Conservation (phyloP, 2,888 invertebrate species). For the Andrena bicolor region DNA sequence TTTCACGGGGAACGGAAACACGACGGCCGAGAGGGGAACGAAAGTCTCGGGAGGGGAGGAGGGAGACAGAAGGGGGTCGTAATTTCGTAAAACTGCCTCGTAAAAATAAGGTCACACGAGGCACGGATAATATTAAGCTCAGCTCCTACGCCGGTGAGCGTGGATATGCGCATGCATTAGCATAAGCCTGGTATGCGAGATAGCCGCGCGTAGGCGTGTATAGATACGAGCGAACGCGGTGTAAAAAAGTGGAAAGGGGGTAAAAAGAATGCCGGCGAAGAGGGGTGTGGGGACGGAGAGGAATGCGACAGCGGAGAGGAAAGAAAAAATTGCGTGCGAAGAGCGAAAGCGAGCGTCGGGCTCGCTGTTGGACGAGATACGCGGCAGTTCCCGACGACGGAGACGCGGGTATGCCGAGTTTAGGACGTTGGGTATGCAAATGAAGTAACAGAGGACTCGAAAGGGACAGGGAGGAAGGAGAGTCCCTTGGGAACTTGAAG, state of each 20-base stretch:
- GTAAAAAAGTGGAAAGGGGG: slow-evolving; percentile 63
- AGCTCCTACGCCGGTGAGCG: slow-evolving; percentile 60
- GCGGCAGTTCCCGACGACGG: background rate
- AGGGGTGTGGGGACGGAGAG: background rate
- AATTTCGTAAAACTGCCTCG: slow-evolving; percentile 50
- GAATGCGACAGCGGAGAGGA: background rate
- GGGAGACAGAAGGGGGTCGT: slow-evolving; percentile 12
- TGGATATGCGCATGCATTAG: slow-evolving; percentile 69
- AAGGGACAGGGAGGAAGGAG: background rate
- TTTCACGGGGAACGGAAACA: background rate
- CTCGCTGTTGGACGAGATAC: slow-evolving; percentile 11
- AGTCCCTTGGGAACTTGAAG: background rate
- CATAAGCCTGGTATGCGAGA: slow-evolving; percentile 73
- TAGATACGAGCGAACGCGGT: slow-evolving; percentile 59
- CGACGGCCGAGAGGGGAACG: background rate
- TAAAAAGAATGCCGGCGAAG: slow-evolving; percentile 49
- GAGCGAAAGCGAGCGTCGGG: slow-evolving; percentile 4
- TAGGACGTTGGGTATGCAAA: slow-evolving; percentile 3
- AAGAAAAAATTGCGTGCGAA: slow-evolving; percentile 15
- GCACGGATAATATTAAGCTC: slow-evolving; percentile 48
- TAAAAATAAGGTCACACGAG: slow-evolving; percentile 62
- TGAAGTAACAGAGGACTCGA: background rate
- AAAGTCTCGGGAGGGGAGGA: background rate
- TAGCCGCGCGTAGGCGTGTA: slow-evolving; percentile 70
- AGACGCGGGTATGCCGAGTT: slow-evolving; percentile 8